phyloP scores from a whole-genome alignment of 2,888 invertebrate species.

The Emmelina monodactyla region DNA sequence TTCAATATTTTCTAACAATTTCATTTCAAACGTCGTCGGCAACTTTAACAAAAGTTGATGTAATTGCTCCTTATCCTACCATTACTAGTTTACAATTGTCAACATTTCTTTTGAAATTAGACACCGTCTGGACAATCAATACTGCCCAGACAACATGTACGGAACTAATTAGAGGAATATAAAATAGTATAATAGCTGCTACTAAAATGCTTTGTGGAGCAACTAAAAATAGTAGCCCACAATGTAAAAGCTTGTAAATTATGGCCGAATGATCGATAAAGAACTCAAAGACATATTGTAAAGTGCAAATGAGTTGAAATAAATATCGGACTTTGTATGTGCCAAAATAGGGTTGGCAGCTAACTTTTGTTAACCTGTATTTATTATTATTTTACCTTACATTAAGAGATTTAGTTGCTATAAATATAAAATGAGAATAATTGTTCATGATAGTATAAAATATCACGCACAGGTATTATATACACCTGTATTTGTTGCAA shows the following conservation, averaged over 20 bases:
- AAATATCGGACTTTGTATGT: slow-evolving; percentile 31
- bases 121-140: slow-evolving; percentile 21
- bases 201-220: slow-evolving; percentile 21
- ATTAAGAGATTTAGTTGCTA: neutral
- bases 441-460: no score
- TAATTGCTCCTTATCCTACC: neutral
- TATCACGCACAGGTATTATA: no score
- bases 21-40: neutral
- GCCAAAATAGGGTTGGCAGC: slow-evolving; percentile 26
- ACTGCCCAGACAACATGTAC: slow-evolving; percentile 14
- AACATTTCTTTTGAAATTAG: slow-evolving; percentile 12
- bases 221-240: slow-evolving; percentile 28
- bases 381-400: no score
- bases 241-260: slow-evolving; percentile 36
- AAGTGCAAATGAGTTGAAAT: slow-evolving; percentile 36
- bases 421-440: neutral
- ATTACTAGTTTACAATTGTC: neutral
- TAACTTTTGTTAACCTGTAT: no score
- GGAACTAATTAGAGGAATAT: slow-evolving; percentile 39
- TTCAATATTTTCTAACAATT: neutral
- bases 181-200: slow-evolving; percentile 24
- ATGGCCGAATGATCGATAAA: slow-evolving; percentile 24
- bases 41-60: neutral
- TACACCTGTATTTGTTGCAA: no score
- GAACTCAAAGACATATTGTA: slow-evolving; percentile 31